A percentile compares a stretch with the other conserved stretches of the same genome.
Evolutionary conservation across 2,113 vertebrate genomes (phyloP).

Genomic region (Coptodon bakossiorum): DNA sequence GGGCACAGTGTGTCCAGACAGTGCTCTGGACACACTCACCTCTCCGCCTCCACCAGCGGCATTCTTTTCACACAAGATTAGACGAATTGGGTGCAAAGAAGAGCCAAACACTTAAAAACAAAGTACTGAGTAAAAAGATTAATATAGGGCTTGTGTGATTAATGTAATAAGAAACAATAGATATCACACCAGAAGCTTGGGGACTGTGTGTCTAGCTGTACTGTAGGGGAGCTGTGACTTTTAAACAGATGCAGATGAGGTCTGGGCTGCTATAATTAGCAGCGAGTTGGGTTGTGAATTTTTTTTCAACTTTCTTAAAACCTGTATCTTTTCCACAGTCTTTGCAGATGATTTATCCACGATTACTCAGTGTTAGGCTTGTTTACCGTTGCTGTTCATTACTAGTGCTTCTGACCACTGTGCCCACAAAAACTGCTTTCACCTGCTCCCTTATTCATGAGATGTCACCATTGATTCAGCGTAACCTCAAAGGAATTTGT

Average conservation of each 20-base stretch:
- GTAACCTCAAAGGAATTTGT: not conserved
- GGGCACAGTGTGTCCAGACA: not conserved
- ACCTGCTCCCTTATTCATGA: not conserved
- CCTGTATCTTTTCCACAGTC: not conserved
- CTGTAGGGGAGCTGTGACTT: constrained; percentile 1
- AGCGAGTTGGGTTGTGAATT: not conserved
- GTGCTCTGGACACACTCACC: not conserved
- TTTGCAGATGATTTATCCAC: not conserved
- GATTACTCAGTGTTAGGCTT: not conserved
- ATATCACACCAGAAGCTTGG: not conserved
- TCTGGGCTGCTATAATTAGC: constrained; percentile 16
- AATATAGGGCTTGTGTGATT: not conserved
- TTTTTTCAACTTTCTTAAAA: not conserved
- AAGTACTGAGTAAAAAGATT: not conserved
- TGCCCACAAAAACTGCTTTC: not conserved
- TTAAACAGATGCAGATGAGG: constrained; percentile 31
- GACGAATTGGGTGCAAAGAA: not conserved
- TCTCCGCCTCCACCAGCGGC: not conserved
- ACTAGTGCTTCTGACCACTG: not conserved
- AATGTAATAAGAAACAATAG: not conserved
- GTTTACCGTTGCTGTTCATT: not conserved
- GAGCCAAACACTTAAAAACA: not conserved
- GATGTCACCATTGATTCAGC: not conserved
- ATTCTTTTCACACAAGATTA: not conserved
- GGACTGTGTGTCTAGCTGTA: not conserved